Percentiles rank a stretch among this genome's conserved stretches.
These are phyloP conservation scores for Conger conger DNA, from an alignment of 2,113 vertebrate genomes.

Conservation along the genomic window DNA sequence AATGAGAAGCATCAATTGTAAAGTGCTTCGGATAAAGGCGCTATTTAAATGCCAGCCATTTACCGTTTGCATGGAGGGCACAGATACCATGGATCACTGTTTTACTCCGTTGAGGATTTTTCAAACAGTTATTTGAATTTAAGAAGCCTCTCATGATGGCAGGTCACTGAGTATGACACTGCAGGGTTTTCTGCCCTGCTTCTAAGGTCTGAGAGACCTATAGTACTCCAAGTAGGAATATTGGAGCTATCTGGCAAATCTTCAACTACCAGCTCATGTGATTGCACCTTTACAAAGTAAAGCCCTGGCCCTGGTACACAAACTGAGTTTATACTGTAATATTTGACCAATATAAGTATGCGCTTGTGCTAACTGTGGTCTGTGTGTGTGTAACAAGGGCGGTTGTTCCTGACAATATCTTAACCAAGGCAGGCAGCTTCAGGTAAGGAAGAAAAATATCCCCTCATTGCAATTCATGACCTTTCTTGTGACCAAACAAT, in stretches of 20 bases:
- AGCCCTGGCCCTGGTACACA: too few species aligned
- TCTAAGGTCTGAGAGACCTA: neutral
- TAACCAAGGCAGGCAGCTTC: neutral
- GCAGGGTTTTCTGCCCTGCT: neutral
- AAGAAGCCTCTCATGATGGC: neutral
- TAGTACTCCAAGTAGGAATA: neutral
- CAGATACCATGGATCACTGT: neutral
- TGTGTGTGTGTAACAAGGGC: neutral
- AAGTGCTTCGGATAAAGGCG: too few species aligned
- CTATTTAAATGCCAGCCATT: too few species aligned
- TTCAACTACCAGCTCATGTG: neutral
- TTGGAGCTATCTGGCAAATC: neutral
- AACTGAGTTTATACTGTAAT: too few species aligned
- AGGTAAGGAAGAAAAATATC: neutral
- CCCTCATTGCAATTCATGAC: neutral
- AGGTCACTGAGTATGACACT: neutral
- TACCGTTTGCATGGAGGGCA: neutral
- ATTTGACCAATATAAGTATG: too few species aligned
- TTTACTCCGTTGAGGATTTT: conserved; percentile 26
- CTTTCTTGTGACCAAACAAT: neutral
- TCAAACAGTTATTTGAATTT: neutral
- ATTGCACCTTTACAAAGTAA: neutral
- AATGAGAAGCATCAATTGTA: too few species aligned
- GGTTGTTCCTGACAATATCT: neutral
- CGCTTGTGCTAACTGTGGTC: neutral